Conservation (phyloP, 1,140 invertebrate genomes). For the Zeugodacus cucurbitae region DNA sequence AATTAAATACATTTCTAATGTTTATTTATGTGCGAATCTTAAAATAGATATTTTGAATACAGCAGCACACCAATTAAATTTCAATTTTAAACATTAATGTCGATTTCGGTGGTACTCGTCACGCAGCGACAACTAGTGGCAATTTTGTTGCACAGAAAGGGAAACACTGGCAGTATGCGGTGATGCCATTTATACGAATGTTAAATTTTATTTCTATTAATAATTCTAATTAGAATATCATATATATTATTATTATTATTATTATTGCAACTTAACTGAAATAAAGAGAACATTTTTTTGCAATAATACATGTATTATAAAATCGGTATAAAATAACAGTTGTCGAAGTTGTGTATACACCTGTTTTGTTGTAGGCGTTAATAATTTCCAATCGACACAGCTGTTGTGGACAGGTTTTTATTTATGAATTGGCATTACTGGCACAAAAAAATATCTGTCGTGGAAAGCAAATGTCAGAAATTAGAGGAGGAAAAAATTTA, state of each 20-base stretch:
- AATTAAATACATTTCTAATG: constrained; percentile 54
- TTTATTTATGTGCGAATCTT: neutral
- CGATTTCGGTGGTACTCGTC: neutral
- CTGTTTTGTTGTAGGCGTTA: neutral
- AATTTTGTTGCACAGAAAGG: neutral
- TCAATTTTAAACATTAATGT: constrained; percentile 3
- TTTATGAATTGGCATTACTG: neutral
- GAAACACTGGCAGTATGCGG: neutral
- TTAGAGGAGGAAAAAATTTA: constrained; percentile 13
- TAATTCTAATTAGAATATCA: too few species aligned
- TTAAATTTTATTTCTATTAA: too few species aligned
- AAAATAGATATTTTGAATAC: neutral
- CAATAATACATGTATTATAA: too few species aligned
- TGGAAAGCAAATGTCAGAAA: constrained; percentile 26
- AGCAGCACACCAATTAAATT: neutral
- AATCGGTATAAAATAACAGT: too few species aligned
- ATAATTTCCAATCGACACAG: neutral
- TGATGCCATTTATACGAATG: neutral
- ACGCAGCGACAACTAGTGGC: neutral
- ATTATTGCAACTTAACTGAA: too few species aligned
- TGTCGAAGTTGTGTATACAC: neutral
- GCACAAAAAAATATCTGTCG: neutral
- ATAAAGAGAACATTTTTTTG: too few species aligned
- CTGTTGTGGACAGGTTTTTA: neutral
- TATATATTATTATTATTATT: too few species aligned